Base-by-base conservation (phyloP, 2,113 vertebrate species). In the Saimiri boliviensis region DNA sequence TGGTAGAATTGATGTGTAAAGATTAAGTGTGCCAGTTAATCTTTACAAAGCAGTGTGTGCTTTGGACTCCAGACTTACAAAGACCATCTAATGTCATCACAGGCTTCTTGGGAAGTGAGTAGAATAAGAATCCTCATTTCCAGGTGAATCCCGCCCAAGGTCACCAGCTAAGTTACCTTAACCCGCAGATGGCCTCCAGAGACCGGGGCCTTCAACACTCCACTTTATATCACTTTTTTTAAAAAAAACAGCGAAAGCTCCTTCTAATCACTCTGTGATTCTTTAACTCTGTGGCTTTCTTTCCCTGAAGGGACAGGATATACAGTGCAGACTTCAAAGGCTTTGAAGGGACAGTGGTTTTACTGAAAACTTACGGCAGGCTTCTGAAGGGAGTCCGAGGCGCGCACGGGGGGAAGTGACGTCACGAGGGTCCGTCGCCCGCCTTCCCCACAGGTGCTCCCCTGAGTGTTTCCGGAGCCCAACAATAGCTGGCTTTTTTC, bases 381-480 rank as follows among this genome's bases (percentile, higher is more conserved):
- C 74, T 21, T 37, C 92, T 71, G 86, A 63, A 94, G 42, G 27
- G 16, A 56, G 68, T 88, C 37, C 32, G 66, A 58, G 73, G 49
- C 3, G 3, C 89, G 77, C 23, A 3, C 1, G 71, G 45, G 45
- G 74, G 71, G 86, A 84, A 91, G 80, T 91, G 86, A 92, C 47
- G 70, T 81, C 66, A 47, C 27, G 70, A 54, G 73, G 49, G 52
- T 92, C 84, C 93, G 37, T 8, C 1, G 25, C 47, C 80, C 11
- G 17, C 71, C 70, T 82, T 94, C 35, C 93, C 56, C 21, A 68
- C 74, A 70, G 82, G 77, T 83, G 87, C 76, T 92, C 80, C 76
- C 73, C 42, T 0, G 66, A 93, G 95, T 87, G 74, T 56, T 71
- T 68, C 40, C 0, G 63, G 76, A 94, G 84, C 0, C 27, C 93